Evolutionary conservation across 2,888 invertebrate species (phyloP), one percentile per base, ranked within the genome.

Genomic region (Leucophenga montana): DNA sequence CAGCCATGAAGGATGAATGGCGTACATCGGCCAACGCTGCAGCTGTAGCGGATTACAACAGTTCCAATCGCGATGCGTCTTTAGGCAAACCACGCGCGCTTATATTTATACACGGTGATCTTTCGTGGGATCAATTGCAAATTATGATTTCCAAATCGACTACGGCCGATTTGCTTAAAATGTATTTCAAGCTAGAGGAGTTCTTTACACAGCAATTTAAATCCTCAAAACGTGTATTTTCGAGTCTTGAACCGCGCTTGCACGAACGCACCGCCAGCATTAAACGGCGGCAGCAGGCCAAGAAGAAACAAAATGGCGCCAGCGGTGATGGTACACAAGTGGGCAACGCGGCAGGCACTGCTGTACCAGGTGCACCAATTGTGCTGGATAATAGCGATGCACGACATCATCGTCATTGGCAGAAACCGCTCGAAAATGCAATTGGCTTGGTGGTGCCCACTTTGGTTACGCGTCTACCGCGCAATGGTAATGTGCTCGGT

Each of bases 161-260:
- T 1, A 98, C 98, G 0, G 97, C 97, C 0, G 99, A 99, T 90
- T 90, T 99, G 71, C 90, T 98, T 64, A 99, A 98, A 90, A 98
- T 99, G 95, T 97, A 95, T 87, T 94, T 95, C 76, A 98, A 98
- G 86, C 91, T 99, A 46, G 97, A 97, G 82, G 97, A 98, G 89
- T 99, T 99, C 91, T 98, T 99, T 90, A 95, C 96, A 73, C 98
- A 98, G 88, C 98, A 99, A 90, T 97, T 98, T 87, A 97, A 97
- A 88, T 97, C 96, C 78, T 96, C 97, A 86, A 97, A 96, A 87
- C 91, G 97, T 1, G 97, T 97, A 4, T 95, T 98, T 86, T 95
- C 94, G 73, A 93, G 93, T 50, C 85, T 93, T 75, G 93, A 90
- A 86, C 91, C 92, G 1, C 89, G 90, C 44, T 74, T 88, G 14